phyloP scores from a whole-genome alignment of 2,888 invertebrate genomes.

The Itoplectis maculator region DNA sequence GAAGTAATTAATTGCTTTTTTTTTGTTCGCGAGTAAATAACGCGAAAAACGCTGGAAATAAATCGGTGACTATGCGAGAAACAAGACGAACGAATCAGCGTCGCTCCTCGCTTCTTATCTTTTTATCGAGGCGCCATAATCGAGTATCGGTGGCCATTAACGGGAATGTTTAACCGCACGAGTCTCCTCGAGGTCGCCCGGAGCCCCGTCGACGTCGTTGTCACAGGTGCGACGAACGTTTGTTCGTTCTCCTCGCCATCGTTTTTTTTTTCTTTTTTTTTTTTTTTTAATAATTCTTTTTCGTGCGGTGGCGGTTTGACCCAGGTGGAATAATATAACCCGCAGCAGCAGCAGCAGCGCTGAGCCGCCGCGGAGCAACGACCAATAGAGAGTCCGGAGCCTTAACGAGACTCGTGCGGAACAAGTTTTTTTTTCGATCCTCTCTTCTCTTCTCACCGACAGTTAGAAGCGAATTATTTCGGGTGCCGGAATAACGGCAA shows the following conservation, averaged over 20 bases:
- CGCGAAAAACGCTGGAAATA: neutral
- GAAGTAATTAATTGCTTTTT: too few species aligned
- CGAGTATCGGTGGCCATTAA: constrained; percentile 20
- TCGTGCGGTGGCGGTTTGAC: neutral
- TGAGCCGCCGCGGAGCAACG: neutral
- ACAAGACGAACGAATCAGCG: constrained; percentile 4
- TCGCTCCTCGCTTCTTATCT: neutral
- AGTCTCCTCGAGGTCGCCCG: neutral
- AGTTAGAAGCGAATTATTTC: constrained; percentile 20
- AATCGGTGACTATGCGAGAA: neutral
- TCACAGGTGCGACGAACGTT: constrained; percentile 9
- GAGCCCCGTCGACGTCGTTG: constrained; percentile 3
- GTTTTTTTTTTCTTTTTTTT: constrained; percentile 16
- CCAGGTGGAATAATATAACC: constrained; percentile 15
- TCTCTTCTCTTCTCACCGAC: constrained; percentile 21
- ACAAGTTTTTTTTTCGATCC: constrained; percentile 15
- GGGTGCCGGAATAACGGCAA: constrained; percentile 1
- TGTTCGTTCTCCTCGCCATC: neutral
- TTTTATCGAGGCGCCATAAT: constrained; percentile 6
- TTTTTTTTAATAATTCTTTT: constrained; percentile 8
- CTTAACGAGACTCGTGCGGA: constrained; percentile 4
- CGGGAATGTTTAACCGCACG: constrained; percentile 35
- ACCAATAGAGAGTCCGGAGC: constrained; percentile 12
- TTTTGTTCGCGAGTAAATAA: neutral
- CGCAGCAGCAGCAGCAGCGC: too few species aligned